phyloP scores from a whole-genome alignment of 2,888 invertebrate genomes.

The Archips xylosteana region DNA sequence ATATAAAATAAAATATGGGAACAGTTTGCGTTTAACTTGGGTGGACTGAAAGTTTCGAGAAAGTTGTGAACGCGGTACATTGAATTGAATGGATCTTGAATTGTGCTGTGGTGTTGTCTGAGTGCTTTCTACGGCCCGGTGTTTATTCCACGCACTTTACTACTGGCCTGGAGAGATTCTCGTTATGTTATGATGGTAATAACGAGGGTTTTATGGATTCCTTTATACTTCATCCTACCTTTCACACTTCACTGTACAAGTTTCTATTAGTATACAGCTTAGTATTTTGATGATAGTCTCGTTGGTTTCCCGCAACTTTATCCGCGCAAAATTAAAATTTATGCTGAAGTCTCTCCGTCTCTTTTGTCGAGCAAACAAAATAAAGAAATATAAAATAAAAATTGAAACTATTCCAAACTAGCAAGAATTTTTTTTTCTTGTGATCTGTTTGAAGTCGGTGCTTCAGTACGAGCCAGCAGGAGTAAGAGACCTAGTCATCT shows the following conservation, averaged over 20 bases:
- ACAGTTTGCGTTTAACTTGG: not conserved
- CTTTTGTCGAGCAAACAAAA: no score
- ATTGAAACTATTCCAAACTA: no score
- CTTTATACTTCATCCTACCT: not conserved
- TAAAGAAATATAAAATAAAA: no score
- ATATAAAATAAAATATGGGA: no score
- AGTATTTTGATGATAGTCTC: not conserved
- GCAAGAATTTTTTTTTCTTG: no score
- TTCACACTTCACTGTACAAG: not conserved
- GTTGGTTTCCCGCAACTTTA: not conserved
- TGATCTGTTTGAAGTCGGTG: no score
- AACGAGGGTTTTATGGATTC: not conserved
- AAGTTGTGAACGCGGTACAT: constrained; percentile 17
- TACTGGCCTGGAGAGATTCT: not conserved
- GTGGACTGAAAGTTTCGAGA: constrained; percentile 26
- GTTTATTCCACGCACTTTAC: not conserved
- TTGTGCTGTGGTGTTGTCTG: not conserved
- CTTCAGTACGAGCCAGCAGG: no score
- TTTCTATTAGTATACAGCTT: not conserved
- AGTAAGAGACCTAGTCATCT: no score
- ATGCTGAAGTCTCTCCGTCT: no score
- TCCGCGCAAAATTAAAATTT: no score
- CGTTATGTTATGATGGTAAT: not conserved
- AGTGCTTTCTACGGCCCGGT: constrained; percentile 24
- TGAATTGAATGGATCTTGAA: constrained; percentile 17